Evolutionary conservation across 1,140 invertebrate species (phyloP).

Genomic region (Saxidomus purpurata): DNA sequence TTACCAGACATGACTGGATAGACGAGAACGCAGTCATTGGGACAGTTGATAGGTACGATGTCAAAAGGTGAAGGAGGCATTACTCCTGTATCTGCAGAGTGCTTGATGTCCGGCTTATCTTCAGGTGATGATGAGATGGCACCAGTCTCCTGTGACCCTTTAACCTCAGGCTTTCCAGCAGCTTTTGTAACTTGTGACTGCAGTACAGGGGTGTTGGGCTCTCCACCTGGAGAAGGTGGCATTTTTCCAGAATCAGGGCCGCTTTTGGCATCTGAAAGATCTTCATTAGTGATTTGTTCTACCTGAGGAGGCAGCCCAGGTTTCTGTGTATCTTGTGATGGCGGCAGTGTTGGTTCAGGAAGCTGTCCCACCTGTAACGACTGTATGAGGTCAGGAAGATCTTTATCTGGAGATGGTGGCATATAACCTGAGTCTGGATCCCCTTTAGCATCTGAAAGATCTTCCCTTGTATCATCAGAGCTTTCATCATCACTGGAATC

Average conservation of each 20-base stretch:
- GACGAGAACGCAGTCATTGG: not conserved
- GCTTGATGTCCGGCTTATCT: not conserved
- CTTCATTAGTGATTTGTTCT: not conserved
- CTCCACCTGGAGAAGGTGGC: no score
- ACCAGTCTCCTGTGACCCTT: not conserved
- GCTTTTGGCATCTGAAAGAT: not conserved
- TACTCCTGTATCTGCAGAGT: not conserved
- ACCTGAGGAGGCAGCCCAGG: not conserved
- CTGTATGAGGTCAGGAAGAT: not conserved
- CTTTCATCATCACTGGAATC: not conserved
- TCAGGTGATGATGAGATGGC: not conserved
- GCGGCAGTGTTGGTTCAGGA: not conserved
- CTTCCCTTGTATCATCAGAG: not conserved
- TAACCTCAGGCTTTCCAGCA: not conserved
- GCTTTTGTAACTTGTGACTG: no score
- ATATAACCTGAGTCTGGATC: not conserved
- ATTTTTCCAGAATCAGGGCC: no score
- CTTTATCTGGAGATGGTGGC: not conserved
- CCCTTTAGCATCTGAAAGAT: not conserved
- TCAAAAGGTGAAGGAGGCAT: not conserved
- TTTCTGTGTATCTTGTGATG: not conserved
- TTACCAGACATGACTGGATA: constrained; percentile 14
- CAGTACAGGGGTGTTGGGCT: no score
- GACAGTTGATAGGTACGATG: not conserved
- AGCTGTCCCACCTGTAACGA: not conserved